Conservation (phyloP, 2,113 vertebrate species). For the Neolamprologus modestus region DNA sequence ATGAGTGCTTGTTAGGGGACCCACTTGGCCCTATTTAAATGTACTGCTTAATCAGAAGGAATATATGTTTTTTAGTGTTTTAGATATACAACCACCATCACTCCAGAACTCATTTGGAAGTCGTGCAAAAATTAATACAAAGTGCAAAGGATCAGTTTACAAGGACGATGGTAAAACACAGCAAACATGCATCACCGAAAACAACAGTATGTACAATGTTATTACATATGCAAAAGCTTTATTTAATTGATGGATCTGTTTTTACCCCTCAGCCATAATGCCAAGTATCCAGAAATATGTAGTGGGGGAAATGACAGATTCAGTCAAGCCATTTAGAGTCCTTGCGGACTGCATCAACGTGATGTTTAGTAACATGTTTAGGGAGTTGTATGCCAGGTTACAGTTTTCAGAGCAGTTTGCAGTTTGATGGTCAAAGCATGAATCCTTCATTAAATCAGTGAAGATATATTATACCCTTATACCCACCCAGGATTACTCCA, state of each 20-base stretch:
- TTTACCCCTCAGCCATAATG: neutral
- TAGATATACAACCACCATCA: neutral
- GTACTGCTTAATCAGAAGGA: neutral
- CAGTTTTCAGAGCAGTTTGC: neutral
- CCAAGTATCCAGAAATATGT: neutral
- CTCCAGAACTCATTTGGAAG: neutral
- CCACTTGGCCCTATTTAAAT: neutral
- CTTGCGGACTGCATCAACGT: accelerated
- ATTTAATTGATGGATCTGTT: neutral
- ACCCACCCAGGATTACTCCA: neutral
- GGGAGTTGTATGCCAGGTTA: neutral
- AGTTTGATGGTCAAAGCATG: neutral
- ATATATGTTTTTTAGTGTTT: neutral
- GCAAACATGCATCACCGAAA: neutral
- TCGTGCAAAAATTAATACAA: neutral
- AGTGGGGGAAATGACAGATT: neutral
- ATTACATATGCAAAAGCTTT: neutral
- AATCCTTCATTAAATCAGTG: neutral
- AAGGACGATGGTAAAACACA: neutral
- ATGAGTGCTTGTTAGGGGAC: neutral
- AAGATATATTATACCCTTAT: neutral
- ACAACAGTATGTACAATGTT: neutral
- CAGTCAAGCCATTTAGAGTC: neutral
- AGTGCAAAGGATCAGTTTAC: neutral
- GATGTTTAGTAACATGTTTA: neutral